Evolutionary conservation across 2,888 invertebrate species (phyloP).

Genomic region (Apamea anceps): DNA sequence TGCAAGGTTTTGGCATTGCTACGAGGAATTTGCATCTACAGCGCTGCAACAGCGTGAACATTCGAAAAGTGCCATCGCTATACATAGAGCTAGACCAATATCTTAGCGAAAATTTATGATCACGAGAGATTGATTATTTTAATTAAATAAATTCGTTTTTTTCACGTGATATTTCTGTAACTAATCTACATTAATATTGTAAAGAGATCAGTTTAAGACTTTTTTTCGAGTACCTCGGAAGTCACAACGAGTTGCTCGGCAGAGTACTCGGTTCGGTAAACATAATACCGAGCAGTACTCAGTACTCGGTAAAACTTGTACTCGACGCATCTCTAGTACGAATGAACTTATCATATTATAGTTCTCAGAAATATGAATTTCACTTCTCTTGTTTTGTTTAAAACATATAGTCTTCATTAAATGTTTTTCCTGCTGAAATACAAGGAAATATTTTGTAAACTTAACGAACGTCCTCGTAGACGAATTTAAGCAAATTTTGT

Average conservation of each 20-base stretch:
- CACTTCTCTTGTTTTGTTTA: neutral
- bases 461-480: neutral
- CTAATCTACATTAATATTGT: neutral
- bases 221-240: neutral
- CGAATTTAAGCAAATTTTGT: constrained; percentile 32
- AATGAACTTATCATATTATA: neutral
- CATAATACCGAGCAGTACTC: neutral
- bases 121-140: no score
- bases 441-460: constrained; percentile 4
- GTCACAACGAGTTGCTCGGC: neutral
- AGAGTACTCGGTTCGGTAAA: neutral
- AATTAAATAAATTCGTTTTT: no score
- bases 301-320: neutral
- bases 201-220: no score
- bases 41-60: no score
- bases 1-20: no score
- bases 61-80: no score
- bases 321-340: neutral
- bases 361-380: neutral
- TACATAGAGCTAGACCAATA: no score
- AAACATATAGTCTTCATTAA: neutral
- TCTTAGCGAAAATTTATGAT: no score
- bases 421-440: constrained; percentile 7
- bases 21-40: no score
- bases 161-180: no score